Evolutionary conservation across 2,113 vertebrate genomes (phyloP), one percentile per base, ranked within the genome.

Genomic region (Amphiprion percula): DNA sequence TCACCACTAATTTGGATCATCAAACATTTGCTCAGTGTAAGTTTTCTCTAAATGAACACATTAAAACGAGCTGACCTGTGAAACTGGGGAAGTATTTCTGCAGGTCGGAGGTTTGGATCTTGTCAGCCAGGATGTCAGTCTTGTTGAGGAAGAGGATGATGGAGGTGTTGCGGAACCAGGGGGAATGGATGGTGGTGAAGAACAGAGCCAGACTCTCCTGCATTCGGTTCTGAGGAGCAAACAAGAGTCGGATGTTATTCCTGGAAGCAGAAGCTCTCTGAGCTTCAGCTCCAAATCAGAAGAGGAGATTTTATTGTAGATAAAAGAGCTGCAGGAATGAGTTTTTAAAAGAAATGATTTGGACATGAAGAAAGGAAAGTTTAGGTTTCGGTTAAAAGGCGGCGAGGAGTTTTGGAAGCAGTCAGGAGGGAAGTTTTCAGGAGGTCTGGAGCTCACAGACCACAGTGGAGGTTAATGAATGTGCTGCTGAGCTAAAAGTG

Each of bases 141-240:
- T 98, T 98, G 92, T 98, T 98, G 83, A 98, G 96, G 86, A 98
- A 98, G 80, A 98, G 96, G 88, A 98, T 97, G 75, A 97, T 95
- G 0, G 96, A 97, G 2, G 96, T 92, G 65, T 79, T 93, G 69
- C 59, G 76, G 89, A 98, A 98, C 96, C 96, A 98, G 1, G 92
- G 91, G 1, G 96, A 95, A 44, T 97, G 96, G 88, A 97, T 95
- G 90, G 97, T 96, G 68, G 95, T 97, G 74, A 95, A 94, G 56
- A 98, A 98, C 66, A 98, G 89, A 6, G 96, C 96, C 67, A 97
- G 89, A 77, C 97, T 98, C 91, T 98, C 97, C 17, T 90, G 70
- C 97, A 98, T 97, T 2, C 96, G 96, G 87, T 97, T 98, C 97
- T 98, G 83, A 68, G 41, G 58, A 71, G 55, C 23, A 44, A 9